Conservation (phyloP, 2,797 vertebrate species). For the Diglossa cyanea region DNA sequence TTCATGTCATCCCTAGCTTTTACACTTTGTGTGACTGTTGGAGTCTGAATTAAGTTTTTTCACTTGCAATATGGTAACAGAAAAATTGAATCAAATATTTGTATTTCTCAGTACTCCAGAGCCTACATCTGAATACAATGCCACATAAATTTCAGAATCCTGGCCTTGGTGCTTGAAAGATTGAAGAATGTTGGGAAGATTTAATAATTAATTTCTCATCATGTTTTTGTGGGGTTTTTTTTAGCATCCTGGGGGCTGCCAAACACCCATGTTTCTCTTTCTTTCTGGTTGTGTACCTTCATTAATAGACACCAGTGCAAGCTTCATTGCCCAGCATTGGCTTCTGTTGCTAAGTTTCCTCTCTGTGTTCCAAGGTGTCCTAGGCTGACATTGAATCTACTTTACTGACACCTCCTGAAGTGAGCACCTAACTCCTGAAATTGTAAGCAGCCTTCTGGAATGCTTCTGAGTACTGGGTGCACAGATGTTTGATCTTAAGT, state of each 20-base stretch:
- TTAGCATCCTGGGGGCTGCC: background rate
- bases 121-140: background rate
- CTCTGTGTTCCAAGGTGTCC: background rate
- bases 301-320: background rate
- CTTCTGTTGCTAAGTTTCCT: background rate
- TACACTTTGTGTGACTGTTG: background rate
- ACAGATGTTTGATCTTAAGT: background rate
- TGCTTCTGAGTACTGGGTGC: background rate
- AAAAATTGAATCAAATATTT: background rate
- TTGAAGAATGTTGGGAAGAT: background rate
- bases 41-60: background rate
- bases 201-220: background rate
- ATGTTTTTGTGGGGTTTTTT: too few species aligned
- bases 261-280: background rate
- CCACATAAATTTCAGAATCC: background rate
- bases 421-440: rapidly evolving
- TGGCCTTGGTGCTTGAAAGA: background rate
- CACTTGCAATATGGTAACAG: background rate
- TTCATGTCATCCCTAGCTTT: background rate
- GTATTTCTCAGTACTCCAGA: background rate
- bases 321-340: background rate
- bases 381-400: background rate
- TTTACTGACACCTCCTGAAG: background rate
- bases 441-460: background rate
- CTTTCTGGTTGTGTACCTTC: background rate